Evolutionary conservation across 2,888 invertebrate genomes (phyloP).

Genomic region (Chloroclysta siterata): DNA sequence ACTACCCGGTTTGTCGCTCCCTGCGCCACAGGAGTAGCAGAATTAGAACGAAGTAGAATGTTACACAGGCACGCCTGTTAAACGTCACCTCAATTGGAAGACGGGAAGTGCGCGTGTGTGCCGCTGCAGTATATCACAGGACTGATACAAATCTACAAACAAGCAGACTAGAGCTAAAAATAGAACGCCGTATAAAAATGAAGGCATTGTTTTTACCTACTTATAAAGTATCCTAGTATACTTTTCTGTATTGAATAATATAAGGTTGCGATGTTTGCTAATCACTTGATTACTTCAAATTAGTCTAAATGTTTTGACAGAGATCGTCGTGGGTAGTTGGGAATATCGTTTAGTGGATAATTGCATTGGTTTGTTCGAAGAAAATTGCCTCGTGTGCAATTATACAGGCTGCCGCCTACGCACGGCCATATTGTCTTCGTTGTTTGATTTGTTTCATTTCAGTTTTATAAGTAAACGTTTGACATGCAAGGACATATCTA

Average conservation of each 20-base stretch:
- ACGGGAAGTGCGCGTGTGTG: slow-evolving; percentile 11
- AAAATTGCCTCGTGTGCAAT: slow-evolving; percentile 51
- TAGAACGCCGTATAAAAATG: not conserved
- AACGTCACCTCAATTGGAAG: slow-evolving; percentile 18
- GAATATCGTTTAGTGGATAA: slow-evolving; percentile 60
- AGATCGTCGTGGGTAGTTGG: slow-evolving; percentile 51
- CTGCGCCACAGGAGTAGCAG: too few species aligned
- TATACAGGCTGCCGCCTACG: slow-evolving; percentile 55
- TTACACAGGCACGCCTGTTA: not conserved
- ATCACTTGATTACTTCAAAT: slow-evolving; percentile 9
- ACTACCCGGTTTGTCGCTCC: too few species aligned
- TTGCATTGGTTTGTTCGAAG: slow-evolving; percentile 47
- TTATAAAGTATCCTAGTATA: too few species aligned
- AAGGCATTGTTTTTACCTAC: too few species aligned
- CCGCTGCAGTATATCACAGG: not conserved
- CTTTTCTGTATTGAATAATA: too few species aligned
- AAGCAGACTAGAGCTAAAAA: slow-evolving; percentile 3
- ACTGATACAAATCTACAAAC: not conserved
- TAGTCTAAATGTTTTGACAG: slow-evolving; percentile 44
- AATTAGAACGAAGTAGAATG: not conserved
- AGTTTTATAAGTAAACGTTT: slow-evolving; percentile 17
- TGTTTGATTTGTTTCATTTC: slow-evolving; percentile 29
- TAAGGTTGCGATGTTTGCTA: too few species aligned
- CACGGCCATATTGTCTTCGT: slow-evolving; percentile 39
- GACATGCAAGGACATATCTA: not conserved